Base-by-base conservation (phyloP, 2,797 vertebrate genomes). In the Melanotaenia parkinsoni region DNA sequence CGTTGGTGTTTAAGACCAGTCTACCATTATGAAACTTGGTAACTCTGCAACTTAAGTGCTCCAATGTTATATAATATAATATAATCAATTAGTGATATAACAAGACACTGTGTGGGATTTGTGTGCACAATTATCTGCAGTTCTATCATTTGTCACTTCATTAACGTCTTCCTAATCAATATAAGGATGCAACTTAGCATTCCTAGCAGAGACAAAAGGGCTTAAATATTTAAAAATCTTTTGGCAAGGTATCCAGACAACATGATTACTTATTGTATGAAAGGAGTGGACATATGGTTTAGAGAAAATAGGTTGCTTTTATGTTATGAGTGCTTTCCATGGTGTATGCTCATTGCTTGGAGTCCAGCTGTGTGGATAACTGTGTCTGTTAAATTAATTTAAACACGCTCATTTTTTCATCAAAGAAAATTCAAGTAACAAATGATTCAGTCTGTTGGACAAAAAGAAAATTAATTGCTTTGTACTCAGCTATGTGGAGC, bases 381-480 rank as follows among this genome's bases (percentile, higher is more conserved):
- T n/a, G 32, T 20, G 35, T 1, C 28, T 61, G 14, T 26, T 24
- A 43, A 58, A 60, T 47, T 14, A n/a, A 63, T 22, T 61, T 32
- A 57, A 40, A 5, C 18, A 38, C 26, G 33, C 9, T 43, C 13
- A 38, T 63, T 71, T 32, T 26, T 6, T 6, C 51, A 63, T 57
- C 43, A 43, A 16, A 58, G 28, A 61, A 74, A 59, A n/a, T n/a
- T n/a, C 30, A 20, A 22, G 28, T 45, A 45, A 30, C 10, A 47
- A 32, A 63, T 30, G 12, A 26, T 16, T 47, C 18, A 58, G 26
- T 26, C 24, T 65, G 47, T 72, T 67, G 38, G 14, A 63, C 11
- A 45, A 58, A 70, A 30, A 14, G 20, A 62, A 63, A 32, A 54
- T 60, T 22, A 58, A 50, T 56, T 45, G 33, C 58, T 22, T 32